Base-by-base conservation (phyloP, 2,797 vertebrate species). In the Alca torda region DNA sequence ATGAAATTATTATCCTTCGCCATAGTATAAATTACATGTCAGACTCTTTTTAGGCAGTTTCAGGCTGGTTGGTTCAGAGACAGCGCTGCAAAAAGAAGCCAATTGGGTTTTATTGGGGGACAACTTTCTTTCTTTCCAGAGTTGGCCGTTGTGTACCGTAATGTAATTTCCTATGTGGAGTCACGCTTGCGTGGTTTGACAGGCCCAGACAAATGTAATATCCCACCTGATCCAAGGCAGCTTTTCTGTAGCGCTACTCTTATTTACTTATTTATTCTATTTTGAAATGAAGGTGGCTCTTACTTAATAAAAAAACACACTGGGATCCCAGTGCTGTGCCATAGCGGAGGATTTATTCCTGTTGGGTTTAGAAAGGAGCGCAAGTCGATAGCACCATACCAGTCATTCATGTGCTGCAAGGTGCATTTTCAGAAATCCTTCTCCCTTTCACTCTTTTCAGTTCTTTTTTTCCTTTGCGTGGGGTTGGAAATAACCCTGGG, bases 31-130 rank as follows among this genome's bases (percentile, higher is more conserved):
- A 98, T 97, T 94, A 89, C 89, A 86, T 74, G 92, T 97, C 97
- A 96, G 93, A 64, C 43, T 89, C 80, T 95, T 93, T 96, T 98
- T 92, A 96, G 94, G 97, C 60, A 8, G 67, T 97, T 97, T 97
- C 93, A 84, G 94, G 95, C 95, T 97, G 94, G 96, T 95, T 97
- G 95, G 93, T 84, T 97, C 95, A 65, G 95, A 97, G 97, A 90
- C 95, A 97, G 92, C 64, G 11, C 84, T 39, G 50, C 21, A 41
- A 31, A 50, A 89, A 73, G 45, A 37, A 76, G 35, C n/a, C 60
- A 82, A 68, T 84, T 92, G 51, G 6, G 12, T 79, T 94, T 92
- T 94, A 87, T 31, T 79, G 70, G 50, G n/a, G 21, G 48, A 33
- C 87, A 93, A 50, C 37, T 69, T 81, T 53, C 53, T 85, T 72